Conservation (phyloP, 2,113 vertebrate genomes). For the Sclerurus mexicanus region DNA sequence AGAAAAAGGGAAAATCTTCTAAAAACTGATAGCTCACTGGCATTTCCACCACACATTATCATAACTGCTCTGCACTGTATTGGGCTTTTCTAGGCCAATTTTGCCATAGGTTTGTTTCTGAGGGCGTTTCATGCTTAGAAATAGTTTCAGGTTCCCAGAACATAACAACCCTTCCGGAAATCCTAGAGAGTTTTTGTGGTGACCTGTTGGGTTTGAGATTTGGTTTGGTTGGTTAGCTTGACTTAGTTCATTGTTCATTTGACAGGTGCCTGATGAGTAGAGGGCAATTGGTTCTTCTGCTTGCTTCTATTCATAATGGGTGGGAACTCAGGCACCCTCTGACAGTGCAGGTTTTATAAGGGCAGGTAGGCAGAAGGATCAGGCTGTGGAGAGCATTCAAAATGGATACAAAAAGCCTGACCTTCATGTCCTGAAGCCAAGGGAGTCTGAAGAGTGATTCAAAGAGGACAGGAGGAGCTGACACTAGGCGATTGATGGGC, state of each 20-base stretch:
- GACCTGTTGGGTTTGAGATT: neutral
- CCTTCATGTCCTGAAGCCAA: neutral
- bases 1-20: neutral
- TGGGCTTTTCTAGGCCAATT: neutral
- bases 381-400: neutral
- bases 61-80: neutral
- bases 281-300: neutral
- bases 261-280: neutral
- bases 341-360: neutral
- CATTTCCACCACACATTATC: neutral
- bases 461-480: neutral
- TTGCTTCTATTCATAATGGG: conserved; percentile 20
- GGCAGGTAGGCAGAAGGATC: conserved; percentile 21
- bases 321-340: conserved; percentile 27
- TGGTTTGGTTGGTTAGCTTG: neutral
- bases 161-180: neutral
- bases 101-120: neutral
- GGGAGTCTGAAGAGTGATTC: neutral
- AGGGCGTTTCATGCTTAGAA: neutral
- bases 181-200: neutral
- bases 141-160: neutral
- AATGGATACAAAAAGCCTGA: conserved; percentile 26
- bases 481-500: neutral
- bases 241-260: conserved; percentile 2
- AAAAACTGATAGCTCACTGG: neutral